A percentile compares a stretch with the other conserved stretches of the same genome.
Evolutionary conservation across 2,113 vertebrate genomes (phyloP).

Genomic region (Syrmaticus mikado): DNA sequence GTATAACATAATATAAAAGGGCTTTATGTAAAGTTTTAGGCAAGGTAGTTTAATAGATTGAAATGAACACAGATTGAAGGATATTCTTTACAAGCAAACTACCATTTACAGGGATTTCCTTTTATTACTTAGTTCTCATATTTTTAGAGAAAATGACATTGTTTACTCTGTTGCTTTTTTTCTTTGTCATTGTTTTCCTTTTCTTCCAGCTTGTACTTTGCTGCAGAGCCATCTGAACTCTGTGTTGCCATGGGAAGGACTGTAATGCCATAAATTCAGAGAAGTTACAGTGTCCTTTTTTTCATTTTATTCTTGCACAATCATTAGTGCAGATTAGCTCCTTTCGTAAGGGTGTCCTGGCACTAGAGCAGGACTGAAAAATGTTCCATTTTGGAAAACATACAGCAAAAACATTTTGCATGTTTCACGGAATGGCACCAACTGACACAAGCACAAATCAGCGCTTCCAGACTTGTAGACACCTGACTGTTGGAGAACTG

Average conservation of each 20-base stretch:
- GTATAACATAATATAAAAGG: conserved; percentile 65
- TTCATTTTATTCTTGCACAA: conserved; percentile 39
- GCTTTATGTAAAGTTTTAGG: conserved; percentile 48
- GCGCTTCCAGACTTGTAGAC: background rate
- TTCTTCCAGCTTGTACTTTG: conserved; percentile 56
- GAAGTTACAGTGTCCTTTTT: conserved; percentile 12
- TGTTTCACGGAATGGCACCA: background rate
- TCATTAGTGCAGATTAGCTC: conserved; percentile 47
- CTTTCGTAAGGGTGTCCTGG: conserved; percentile 25
- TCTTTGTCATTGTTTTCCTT: conserved; percentile 15
- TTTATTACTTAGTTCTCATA: background rate
- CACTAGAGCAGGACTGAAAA: background rate
- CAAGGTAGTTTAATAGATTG: conserved; percentile 35
- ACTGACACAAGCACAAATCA: background rate
- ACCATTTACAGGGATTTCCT: conserved; percentile 17
- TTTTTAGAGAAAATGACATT: conserved; percentile 30
- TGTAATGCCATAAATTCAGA: conserved; percentile 50
- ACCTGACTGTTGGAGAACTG: background rate
- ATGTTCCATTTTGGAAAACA: conserved; percentile 44
- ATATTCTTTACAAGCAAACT: conserved; percentile 14
- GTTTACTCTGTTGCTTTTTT: background rate
- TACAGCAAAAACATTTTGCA: conserved; percentile 35
- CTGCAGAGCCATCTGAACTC: conserved; percentile 42
- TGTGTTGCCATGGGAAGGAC: conserved; percentile 67
- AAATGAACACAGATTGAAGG: conserved; percentile 25